These are phyloP conservation scores for Ceraclea dissimilis DNA, from an alignment of 2,888 invertebrate genomes.

Conservation along the genomic window DNA sequence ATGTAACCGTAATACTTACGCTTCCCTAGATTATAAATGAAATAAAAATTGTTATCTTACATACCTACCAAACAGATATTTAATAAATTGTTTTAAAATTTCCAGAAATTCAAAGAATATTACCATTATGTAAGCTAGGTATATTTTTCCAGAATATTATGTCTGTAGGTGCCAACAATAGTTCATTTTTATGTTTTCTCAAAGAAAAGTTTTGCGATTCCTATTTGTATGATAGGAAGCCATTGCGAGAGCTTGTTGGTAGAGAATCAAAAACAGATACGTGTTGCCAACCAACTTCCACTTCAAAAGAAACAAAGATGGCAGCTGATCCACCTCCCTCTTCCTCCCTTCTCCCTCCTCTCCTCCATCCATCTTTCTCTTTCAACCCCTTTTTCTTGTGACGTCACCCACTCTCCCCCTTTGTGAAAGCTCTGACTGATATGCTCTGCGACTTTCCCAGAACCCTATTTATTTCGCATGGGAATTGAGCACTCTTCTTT, in stretches of 20 bases:
- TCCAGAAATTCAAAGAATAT: too few relatives aligned
- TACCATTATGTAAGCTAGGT: too few relatives aligned
- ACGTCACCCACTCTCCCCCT: conserved; percentile 4
- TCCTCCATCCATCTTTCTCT: background rate
- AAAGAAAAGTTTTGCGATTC: background rate
- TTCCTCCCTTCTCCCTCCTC: background rate
- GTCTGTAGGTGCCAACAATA: too few relatives aligned
- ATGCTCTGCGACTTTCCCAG: conserved; percentile 14
- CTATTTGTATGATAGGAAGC: conserved; percentile 6
- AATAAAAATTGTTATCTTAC: too few relatives aligned
- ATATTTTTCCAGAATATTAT: too few relatives aligned
- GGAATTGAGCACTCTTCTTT: conserved; percentile 15
- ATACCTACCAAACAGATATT: too few relatives aligned
- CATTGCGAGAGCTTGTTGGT: conserved; percentile 5
- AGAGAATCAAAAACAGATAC: conserved; percentile 18
- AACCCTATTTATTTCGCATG: conserved; percentile 18
- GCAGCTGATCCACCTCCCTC: conserved; percentile 14
- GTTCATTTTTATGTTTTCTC: too few relatives aligned
- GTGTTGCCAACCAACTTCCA: conserved; percentile 6
- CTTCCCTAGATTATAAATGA: too few relatives aligned
- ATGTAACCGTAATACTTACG: too few relatives aligned
- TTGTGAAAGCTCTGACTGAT: conserved; percentile 12
- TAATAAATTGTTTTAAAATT: too few relatives aligned
- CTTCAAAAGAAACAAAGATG: conserved; percentile 22
- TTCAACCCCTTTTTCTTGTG: conserved; percentile 4